Percentiles rank a stretch among this genome's conserved stretches.
Conservation (phyloP, 1,140 invertebrate genomes). For the Brachionus manjavacas region DNA sequence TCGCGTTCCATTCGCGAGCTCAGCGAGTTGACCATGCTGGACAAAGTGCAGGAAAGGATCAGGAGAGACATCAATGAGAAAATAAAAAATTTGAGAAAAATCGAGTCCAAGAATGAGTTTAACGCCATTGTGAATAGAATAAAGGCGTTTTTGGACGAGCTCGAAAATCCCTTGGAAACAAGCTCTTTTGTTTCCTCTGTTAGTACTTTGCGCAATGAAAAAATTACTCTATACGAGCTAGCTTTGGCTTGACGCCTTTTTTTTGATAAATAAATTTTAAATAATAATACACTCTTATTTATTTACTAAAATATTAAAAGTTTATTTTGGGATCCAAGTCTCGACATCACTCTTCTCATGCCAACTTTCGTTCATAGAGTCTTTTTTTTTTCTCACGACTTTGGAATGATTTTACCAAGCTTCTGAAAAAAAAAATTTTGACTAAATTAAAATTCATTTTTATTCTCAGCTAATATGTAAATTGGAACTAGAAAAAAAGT, state of each 20-base stretch:
- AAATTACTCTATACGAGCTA: slow-evolving; percentile 1
- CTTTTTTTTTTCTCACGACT: no score
- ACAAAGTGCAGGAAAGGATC: not conserved
- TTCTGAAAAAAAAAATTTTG: no score
- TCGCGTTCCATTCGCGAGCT: not conserved
- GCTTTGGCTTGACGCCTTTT: not conserved
- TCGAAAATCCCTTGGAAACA: not conserved
- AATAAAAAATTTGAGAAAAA: slow-evolving; percentile 7
- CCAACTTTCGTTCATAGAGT: no score
- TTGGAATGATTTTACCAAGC: no score
- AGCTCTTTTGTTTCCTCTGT: not conserved
- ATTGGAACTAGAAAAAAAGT: no score
- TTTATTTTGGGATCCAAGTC: no score
- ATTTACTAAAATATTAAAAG: no score
- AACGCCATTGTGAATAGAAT: not conserved
- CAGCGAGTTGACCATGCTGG: not conserved
- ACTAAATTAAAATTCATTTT: no score
- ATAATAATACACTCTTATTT: no score
- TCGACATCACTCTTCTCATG: no score
- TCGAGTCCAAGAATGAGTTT: not conserved
- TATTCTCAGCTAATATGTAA: no score
- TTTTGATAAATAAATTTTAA: not conserved
- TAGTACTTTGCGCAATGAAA: not conserved
- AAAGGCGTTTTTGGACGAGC: not conserved
- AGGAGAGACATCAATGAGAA: not conserved